These are phyloP conservation scores for Chaetura pelagica DNA, from an alignment of 2,113 vertebrate genomes.

Conservation along the genomic window DNA sequence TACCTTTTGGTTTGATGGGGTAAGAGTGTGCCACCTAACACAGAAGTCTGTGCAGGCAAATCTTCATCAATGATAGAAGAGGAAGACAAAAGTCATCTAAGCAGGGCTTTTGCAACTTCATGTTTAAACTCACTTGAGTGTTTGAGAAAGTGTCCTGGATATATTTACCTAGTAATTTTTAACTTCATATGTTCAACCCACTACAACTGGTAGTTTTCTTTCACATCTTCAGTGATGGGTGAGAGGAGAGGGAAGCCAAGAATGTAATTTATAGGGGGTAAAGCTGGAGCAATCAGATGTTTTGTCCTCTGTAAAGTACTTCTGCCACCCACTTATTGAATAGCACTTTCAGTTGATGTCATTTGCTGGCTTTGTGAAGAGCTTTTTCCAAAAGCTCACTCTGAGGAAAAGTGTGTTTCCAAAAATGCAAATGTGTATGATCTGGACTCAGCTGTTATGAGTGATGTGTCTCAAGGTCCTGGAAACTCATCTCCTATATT, in stretches of 20 bases:
- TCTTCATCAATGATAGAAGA: neutral
- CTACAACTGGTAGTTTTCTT: neutral
- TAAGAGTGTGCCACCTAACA: rapidly evolving
- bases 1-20: neutral
- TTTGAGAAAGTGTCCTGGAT: neutral
- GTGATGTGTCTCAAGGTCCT: neutral
- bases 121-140: neutral
- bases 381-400: neutral
- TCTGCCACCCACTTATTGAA: neutral
- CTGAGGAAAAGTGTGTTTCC: neutral
- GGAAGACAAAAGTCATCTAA: neutral
- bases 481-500: neutral
- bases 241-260: neutral
- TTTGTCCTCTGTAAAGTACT: neutral
- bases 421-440: neutral
- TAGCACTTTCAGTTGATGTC: neutral
- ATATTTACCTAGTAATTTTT: neutral
- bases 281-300: neutral
- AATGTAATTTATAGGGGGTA: neutral
- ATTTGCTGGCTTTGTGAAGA: neutral
- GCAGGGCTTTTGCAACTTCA: neutral
- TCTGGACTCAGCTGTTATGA: neutral
- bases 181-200: neutral
- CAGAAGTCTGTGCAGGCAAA: neutral
- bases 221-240: rapidly evolving